Conservation (phyloP, 2,113 vertebrate species). For the Rhadina sibilatrix region DNA sequence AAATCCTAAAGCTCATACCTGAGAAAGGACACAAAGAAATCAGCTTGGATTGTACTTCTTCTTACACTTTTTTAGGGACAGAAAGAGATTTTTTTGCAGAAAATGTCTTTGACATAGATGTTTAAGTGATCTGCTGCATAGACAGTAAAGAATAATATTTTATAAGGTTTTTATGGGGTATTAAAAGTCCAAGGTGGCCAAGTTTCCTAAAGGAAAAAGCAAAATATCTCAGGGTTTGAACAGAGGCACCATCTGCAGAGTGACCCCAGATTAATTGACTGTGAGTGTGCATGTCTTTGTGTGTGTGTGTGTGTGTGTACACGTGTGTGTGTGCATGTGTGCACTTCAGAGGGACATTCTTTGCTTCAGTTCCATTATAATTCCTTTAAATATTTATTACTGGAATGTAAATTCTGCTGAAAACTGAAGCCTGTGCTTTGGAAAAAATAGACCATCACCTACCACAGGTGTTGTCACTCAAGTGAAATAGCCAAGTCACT, state of each 20-base stretch:
- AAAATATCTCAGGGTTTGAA: conserved; percentile 10
- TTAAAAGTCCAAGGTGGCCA: background rate
- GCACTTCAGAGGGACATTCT: conserved; percentile 26
- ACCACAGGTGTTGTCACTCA: background rate
- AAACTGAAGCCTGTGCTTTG: conserved; percentile 55
- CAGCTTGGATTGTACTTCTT: background rate
- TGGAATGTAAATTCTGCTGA: conserved; percentile 62
- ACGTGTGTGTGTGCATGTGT: background rate
- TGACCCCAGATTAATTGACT: background rate
- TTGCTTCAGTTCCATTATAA: conserved; percentile 49
- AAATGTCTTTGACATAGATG: background rate
- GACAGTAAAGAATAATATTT: conserved; percentile 16
- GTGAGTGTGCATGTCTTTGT: background rate
- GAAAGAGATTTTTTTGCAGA: background rate
- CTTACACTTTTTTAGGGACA: background rate
- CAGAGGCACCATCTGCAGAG: background rate
- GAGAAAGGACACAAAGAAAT: background rate
- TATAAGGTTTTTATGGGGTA: background rate
- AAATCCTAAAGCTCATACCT: background rate
- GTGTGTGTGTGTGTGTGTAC: background rate
- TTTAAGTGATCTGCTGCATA: background rate
- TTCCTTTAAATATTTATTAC: conserved; percentile 76
- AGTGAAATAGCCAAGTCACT: conserved; percentile 43
- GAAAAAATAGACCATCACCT: conserved; percentile 20
- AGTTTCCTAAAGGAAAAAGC: background rate